Percentiles rank a stretch among this genome's conserved stretches.
These are phyloP conservation scores for Sminthurinus signatus DNA, from an alignment of 1,140 invertebrate species.

Conservation along the genomic window DNA sequence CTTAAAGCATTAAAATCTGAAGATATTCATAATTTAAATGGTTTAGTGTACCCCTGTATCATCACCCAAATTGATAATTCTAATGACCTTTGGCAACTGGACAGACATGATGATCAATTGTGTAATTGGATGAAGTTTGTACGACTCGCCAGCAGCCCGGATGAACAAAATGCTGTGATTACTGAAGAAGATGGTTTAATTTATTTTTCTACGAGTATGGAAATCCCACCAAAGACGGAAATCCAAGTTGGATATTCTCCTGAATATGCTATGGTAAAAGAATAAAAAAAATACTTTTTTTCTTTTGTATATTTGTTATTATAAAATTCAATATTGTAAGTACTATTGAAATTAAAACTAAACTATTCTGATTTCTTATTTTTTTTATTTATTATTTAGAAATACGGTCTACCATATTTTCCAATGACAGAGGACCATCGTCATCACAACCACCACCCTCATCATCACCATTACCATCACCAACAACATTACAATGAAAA, in stretches of 20 bases:
- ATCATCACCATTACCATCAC: neutral
- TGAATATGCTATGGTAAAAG: no score
- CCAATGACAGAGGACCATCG: neutral
- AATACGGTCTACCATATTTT: no score
- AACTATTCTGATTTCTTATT: no score
- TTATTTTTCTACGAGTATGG: constrained; percentile 36
- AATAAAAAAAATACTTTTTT: no score
- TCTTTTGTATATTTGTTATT: no score
- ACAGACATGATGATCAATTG: constrained; percentile 34
- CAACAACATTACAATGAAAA: constrained; percentile 10
- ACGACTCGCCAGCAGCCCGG: constrained; percentile 20
- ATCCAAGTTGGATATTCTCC: constrained; percentile 10
- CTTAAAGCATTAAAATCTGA: constrained; percentile 23
- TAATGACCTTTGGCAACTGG: constrained; percentile 32
- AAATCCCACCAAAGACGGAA: constrained; percentile 38
- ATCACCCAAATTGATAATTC: constrained; percentile 30
- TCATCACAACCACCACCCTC: neutral
- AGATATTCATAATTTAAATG: constrained; percentile 30
- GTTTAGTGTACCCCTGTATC: constrained; percentile 34
- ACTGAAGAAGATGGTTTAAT: constrained; percentile 29
- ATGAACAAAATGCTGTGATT: constrained; percentile 32
- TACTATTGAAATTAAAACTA: no score
- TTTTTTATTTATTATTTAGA: no score
- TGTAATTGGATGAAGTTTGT: constrained; percentile 42
- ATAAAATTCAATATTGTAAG: no score